Percentiles rank a stretch among this genome's conserved stretches.
Conservation (phyloP, 2,888 invertebrate species). For the Thymelicus sylvestris region DNA sequence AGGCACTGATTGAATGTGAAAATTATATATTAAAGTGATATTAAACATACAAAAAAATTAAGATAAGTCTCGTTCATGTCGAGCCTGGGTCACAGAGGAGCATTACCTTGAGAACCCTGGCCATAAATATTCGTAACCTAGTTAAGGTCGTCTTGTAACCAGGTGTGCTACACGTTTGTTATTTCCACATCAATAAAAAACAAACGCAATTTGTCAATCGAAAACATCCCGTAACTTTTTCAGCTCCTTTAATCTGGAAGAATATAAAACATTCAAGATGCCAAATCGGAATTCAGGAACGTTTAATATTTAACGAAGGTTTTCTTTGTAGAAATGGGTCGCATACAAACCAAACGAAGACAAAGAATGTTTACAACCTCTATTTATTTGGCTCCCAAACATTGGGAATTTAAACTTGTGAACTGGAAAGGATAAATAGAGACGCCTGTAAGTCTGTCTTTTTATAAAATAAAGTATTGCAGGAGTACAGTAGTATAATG, state of each 20-base stretch:
- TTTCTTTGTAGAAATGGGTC: conserved; percentile 24
- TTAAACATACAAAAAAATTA: too few species aligned
- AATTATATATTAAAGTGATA: too few species aligned
- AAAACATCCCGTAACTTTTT: conserved; percentile 17
- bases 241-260: conserved; percentile 33
- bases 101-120: too few species aligned
- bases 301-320: conserved; percentile 35
- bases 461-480: background rate
- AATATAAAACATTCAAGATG: conserved; percentile 36
- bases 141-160: background rate
- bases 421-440: conserved; percentile 5
- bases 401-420: conserved; percentile 21
- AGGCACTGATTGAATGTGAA: too few species aligned
- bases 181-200: conserved; percentile 4
- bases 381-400: conserved; percentile 19
- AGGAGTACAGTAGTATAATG: too few species aligned
- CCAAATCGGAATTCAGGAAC: conserved; percentile 35
- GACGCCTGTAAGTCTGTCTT: background rate
- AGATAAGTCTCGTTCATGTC: too few species aligned
- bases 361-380: conserved; percentile 27
- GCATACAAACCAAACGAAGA: conserved; percentile 22
- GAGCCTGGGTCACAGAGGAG: too few species aligned
- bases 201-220: conserved; percentile 19
- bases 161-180: background rate
- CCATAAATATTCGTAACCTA: too few species aligned